phyloP scores from a whole-genome alignment of 2,113 vertebrate species.

The Notothenia coriiceps region DNA sequence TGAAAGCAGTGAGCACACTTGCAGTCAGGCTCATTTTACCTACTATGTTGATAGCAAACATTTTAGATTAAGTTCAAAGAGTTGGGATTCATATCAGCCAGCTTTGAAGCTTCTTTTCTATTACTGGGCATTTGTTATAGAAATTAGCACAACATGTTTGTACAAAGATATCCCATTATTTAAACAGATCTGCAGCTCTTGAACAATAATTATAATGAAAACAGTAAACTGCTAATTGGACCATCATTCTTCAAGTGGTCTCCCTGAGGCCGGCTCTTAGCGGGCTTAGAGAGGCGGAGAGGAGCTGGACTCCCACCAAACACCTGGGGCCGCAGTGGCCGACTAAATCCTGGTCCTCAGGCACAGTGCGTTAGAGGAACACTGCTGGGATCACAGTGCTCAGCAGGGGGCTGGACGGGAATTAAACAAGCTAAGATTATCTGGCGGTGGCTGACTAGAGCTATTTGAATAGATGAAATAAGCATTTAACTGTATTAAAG shows the following conservation, averaged over 20 bases:
- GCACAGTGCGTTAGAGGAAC: constrained; percentile 5
- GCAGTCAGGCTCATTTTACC: background rate
- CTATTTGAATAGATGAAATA: constrained; percentile 27
- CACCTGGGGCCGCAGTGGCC: constrained; percentile 67
- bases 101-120: constrained; percentile 3
- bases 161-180: constrained; percentile 20
- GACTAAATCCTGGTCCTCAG: constrained; percentile 41
- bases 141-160: constrained; percentile 4
- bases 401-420: constrained; percentile 18
- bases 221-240: constrained; percentile 44
- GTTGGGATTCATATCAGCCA: background rate
- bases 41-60: constrained; percentile 10
- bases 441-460: constrained; percentile 3
- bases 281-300: constrained; percentile 38
- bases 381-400: constrained; percentile 23
- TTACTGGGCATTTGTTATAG: background rate
- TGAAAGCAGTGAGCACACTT: background rate
- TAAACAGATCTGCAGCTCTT: constrained; percentile 30
- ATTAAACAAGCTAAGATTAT: constrained; percentile 42
- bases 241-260: constrained; percentile 36
- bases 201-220: constrained; percentile 39
- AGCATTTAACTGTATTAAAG: constrained; percentile 24
- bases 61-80: constrained; percentile 20
- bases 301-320: constrained; percentile 64
- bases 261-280: constrained; percentile 41